Percentiles rank a stretch among this genome's conserved stretches.
These are phyloP conservation scores for Harlomillsia oculata DNA, from an alignment of 1,140 invertebrate genomes.

Conservation along the genomic window DNA sequence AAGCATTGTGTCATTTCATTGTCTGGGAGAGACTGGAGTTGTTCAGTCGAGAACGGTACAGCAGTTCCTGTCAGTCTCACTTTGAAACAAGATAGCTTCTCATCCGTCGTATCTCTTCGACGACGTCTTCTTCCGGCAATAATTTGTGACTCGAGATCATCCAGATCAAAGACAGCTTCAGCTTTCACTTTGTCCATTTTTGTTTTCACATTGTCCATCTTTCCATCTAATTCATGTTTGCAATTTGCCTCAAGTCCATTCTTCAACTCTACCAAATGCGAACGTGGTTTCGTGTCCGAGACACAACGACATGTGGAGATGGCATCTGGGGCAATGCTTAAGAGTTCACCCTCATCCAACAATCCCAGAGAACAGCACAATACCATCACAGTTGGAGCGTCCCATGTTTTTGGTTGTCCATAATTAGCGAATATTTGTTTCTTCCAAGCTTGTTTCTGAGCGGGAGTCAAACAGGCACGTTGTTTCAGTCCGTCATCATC, in stretches of 20 bases:
- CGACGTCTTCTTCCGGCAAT: background rate
- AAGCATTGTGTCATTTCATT: slow-evolving; percentile 25
- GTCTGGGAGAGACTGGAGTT: slow-evolving; percentile 13
- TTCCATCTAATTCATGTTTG: slow-evolving; percentile 14
- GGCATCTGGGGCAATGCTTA: slow-evolving; percentile 11
- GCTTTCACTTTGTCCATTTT: slow-evolving; percentile 20
- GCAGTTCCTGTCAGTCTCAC: slow-evolving; percentile 27
- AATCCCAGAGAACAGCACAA: slow-evolving; percentile 29
- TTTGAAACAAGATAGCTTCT: slow-evolving; percentile 16
- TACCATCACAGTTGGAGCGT: slow-evolving; percentile 16
- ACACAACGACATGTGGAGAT: slow-evolving; percentile 25
- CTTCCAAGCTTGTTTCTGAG: slow-evolving; percentile 29
- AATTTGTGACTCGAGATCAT: slow-evolving; percentile 33
- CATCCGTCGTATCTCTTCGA: background rate
- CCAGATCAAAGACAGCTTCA: slow-evolving; percentile 24
- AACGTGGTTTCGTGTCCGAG: slow-evolving; percentile 26
- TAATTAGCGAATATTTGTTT: slow-evolving; percentile 27
- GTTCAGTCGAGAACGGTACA: slow-evolving; percentile 11
- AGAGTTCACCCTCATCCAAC: slow-evolving; percentile 24
- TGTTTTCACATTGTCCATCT: background rate
- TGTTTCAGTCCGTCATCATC: slow-evolving; percentile 31
- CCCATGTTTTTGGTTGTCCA: slow-evolving; percentile 27
- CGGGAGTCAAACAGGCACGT: slow-evolving; percentile 26
- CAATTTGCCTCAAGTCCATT: slow-evolving; percentile 26
- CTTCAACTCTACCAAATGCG: slow-evolving; percentile 30